Percentiles rank a stretch among this genome's conserved stretches.
Evolutionary conservation across 2,888 invertebrate genomes (phyloP).

Genomic region (Parnassius glacialis): DNA sequence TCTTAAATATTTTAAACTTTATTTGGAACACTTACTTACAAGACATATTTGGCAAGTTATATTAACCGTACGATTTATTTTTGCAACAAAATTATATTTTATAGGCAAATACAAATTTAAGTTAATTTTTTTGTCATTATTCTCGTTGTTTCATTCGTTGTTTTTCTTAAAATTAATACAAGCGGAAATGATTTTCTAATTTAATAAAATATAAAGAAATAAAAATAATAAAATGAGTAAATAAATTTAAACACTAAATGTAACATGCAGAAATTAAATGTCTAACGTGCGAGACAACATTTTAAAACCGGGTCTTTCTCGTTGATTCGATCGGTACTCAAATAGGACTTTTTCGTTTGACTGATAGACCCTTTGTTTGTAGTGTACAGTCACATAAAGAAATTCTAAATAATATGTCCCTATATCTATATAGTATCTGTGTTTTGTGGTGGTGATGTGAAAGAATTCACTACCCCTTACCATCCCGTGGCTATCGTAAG

Average conservation of each 20-base stretch:
- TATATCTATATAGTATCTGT: too few relatives aligned
- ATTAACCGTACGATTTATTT: not conserved
- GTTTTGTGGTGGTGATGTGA: too few relatives aligned
- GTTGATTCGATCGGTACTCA: too few relatives aligned
- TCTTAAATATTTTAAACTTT: too few relatives aligned
- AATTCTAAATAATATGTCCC: too few relatives aligned
- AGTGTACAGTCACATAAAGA: too few relatives aligned
- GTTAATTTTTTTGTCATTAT: not conserved
- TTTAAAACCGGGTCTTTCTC: not conserved
- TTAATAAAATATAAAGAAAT: constrained; percentile 5
- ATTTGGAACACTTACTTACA: constrained; percentile 1
- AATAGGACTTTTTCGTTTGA: too few relatives aligned
- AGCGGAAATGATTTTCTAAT: not conserved
- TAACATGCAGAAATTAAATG: constrained; percentile 30
- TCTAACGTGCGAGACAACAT: constrained; percentile 17
- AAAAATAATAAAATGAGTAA: constrained; percentile 31
- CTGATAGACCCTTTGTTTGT: too few relatives aligned
- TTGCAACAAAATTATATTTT: not conserved
- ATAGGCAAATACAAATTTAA: not conserved
- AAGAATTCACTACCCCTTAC: too few relatives aligned
- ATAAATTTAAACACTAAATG: constrained; percentile 45
- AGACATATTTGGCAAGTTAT: constrained; percentile 15
- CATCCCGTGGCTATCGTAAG: too few relatives aligned
- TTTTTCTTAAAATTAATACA: not conserved
- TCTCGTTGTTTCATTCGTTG: not conserved